A percentile compares a stretch with the other conserved stretches of the same genome.
phyloP scores from a whole-genome alignment of 2,113 vertebrate genomes.

The Gallinago media region DNA sequence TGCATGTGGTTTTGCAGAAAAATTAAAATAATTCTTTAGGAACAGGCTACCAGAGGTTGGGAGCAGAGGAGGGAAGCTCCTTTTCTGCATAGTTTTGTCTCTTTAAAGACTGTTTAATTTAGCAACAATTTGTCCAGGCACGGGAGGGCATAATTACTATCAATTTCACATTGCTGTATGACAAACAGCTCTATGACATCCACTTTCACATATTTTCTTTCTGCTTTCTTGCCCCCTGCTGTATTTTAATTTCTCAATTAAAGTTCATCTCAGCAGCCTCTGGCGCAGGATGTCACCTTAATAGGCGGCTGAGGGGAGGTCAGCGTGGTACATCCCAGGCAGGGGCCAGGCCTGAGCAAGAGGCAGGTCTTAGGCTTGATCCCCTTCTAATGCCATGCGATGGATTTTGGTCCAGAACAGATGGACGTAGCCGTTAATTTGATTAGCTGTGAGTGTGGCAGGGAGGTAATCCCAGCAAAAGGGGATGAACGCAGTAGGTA shows the following conservation, averaged over 20 bases:
- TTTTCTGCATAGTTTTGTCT: background rate
- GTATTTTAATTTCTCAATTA: conserved; percentile 18
- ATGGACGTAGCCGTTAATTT: background rate
- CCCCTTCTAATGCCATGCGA: background rate
- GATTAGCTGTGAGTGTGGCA: background rate
- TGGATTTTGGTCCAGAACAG: conserved; percentile 18
- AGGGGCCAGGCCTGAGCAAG: background rate
- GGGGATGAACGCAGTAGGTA: background rate
- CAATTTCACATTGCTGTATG: background rate
- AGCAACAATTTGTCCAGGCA: background rate
- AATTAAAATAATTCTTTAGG: background rate
- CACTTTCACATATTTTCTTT: background rate
- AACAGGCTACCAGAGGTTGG: background rate
- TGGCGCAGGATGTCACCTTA: background rate
- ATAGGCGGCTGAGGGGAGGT: background rate
- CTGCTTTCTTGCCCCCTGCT: background rate
- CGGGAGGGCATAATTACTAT: background rate
- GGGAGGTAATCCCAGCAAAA: conserved; percentile 16
- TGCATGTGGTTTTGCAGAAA: background rate
- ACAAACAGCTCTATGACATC: background rate
- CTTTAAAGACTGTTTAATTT: conserved; percentile 13
- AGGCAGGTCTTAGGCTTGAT: background rate
- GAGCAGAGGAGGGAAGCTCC: background rate
- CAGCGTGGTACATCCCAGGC: background rate
- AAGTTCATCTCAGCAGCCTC: background rate